Evolutionary conservation across 1,140 invertebrate species (phyloP).

Genomic region (Solenopsis invicta): DNA sequence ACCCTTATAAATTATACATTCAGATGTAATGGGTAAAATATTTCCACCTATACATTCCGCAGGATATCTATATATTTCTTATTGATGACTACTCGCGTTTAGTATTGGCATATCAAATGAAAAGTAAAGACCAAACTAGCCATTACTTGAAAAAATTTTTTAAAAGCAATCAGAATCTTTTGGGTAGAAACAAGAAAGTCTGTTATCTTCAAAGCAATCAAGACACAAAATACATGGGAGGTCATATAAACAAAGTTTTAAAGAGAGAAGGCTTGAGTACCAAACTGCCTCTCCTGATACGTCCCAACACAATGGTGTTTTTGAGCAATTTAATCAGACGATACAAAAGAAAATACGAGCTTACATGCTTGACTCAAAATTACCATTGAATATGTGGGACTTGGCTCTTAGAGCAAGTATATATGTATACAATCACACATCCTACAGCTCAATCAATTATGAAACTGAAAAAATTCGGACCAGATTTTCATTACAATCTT

Average conservation of each 20-base stretch:
- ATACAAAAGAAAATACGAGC: background rate
- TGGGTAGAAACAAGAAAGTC: background rate
- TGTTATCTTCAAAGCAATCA: background rate
- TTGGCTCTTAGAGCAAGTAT: background rate
- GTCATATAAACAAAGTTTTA: background rate
- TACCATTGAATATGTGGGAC: background rate
- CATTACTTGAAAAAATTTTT: background rate
- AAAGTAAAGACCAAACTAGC: too few relatives aligned
- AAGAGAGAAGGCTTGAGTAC: background rate
- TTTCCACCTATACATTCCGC: too few relatives aligned
- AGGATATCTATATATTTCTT: too few relatives aligned
- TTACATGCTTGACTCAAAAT: background rate
- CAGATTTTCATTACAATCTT: background rate
- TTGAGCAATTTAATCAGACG: background rate
- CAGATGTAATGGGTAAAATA: too few relatives aligned
- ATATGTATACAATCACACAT: background rate
- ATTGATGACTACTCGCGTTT: too few relatives aligned
- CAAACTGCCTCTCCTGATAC: background rate
- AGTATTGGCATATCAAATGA: too few relatives aligned
- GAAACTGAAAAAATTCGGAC: background rate
- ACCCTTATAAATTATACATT: too few relatives aligned
- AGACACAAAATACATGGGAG: background rate
- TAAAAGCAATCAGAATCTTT: background rate
- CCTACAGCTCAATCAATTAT: background rate
- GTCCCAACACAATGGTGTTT: background rate